These are phyloP conservation scores for Echiichthys vipera DNA, from an alignment of 2,797 vertebrate species.

Conservation along the genomic window DNA sequence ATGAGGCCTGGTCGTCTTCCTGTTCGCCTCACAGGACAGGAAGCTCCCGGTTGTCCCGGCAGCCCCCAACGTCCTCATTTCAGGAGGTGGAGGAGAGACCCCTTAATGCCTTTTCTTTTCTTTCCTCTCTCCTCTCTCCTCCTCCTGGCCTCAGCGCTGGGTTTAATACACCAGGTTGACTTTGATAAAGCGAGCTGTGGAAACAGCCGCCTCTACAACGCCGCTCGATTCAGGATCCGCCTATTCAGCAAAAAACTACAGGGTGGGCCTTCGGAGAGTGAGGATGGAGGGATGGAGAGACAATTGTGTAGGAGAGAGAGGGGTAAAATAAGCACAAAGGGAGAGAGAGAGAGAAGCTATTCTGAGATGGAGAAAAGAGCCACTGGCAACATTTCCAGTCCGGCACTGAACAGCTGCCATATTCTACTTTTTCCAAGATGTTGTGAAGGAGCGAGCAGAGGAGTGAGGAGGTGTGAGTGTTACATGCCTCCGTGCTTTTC, in stretches of 20 bases:
- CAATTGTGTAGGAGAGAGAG: not conserved
- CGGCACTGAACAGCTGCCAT: slow-evolving; percentile 3
- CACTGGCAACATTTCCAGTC: slow-evolving; percentile 9
- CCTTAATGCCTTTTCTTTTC: slow-evolving; percentile 16
- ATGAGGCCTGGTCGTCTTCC: not conserved
- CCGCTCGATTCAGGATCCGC: slow-evolving; percentile 71
- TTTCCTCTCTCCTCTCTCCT: slow-evolving; percentile 10
- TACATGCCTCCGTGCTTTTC: not conserved
- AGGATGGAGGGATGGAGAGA: slow-evolving; percentile 1
- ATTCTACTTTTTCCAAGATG: slow-evolving; percentile 21
- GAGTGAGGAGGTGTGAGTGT: slow-evolving; percentile 9
- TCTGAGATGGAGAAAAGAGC: not conserved
- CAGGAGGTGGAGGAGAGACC: slow-evolving; percentile 34
- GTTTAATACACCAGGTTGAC: slow-evolving; percentile 72
- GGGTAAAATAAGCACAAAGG: not conserved
- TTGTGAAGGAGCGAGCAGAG: not conserved
- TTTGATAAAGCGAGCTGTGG: slow-evolving; percentile 75
- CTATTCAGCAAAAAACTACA: slow-evolving; percentile 74
- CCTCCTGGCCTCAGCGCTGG: slow-evolving; percentile 50
- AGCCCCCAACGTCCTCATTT: slow-evolving; percentile 30
- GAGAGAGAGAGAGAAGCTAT: slow-evolving; percentile 18
- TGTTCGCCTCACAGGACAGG: not conserved
- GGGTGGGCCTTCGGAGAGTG: slow-evolving; percentile 44
- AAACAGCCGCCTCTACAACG: slow-evolving; percentile 63
- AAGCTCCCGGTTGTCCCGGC: not conserved